Base-by-base conservation (phyloP, 2,888 invertebrate genomes). In the Thymelicus acteon region DNA sequence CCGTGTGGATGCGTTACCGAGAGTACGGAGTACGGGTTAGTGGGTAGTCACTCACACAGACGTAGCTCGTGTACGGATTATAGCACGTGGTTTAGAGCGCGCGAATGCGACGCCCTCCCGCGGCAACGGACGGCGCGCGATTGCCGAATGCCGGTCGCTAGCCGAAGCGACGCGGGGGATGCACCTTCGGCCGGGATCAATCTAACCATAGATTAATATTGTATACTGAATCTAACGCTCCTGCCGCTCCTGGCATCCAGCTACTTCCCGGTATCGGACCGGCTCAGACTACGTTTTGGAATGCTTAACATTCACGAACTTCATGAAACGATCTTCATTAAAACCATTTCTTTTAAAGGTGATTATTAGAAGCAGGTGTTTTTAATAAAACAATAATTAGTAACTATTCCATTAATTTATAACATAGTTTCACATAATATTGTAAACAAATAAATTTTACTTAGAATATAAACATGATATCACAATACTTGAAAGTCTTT, bases 401-500 rank as follows among this genome's bases (percentile, higher is more conserved):
- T 82, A 84, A 82, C 69, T 69, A 69, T 69, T 87, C 86, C 90
- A 86, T 80, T 87, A 82, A 77, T 88, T 87, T 87, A 87, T 91
- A 89, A 89, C 86, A 88, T 86, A 86, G 74, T 83, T 84, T 79
- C 84, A 85, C 84, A 85, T 84, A 64, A 75, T 72, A 86, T 82
- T 82, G 79, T 78, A 86, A 86, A 85, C 85, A 85, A 81, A 82
- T 85, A 75, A 82, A 85, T 80, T 81, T 82, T 83, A 85, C 84
- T 85, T 86, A 85, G 76, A 83, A 82, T 85, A 84, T 83, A 88
- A 85, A 85, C 52, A 76, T 86, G 82, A 90, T 92, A 92, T 92
- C 92, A 92, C 92, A 92, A 91, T 92, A 92, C 86, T 91, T 89
- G 85, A 82, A 86, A 91, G 89, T 91, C 90, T 90, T 90, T 86